Conservation (phyloP, 2,888 invertebrate species). For the Microchrysa polita region DNA sequence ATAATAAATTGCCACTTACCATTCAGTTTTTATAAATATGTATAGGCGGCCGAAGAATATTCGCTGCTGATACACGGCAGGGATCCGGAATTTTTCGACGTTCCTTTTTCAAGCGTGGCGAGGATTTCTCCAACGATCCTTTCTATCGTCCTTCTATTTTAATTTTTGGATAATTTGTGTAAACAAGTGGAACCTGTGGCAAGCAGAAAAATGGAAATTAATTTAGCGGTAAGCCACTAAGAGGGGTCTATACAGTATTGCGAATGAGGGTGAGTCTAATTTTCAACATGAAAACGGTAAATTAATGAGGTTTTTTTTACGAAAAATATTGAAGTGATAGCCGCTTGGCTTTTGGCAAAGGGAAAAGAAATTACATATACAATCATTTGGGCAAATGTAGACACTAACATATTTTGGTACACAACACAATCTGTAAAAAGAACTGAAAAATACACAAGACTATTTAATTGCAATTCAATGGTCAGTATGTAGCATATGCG, state of each 20-base stretch:
- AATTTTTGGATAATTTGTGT: constrained; percentile 16
- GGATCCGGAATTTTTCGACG: not conserved
- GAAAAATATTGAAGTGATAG: too few relatives aligned
- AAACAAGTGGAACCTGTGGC: constrained; percentile 20
- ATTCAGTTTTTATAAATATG: not conserved
- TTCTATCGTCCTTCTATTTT: not conserved
- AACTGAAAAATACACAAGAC: too few relatives aligned
- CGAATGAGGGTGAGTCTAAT: constrained; percentile 5
- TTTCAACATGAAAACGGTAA: not conserved
- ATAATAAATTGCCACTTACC: constrained; percentile 30
- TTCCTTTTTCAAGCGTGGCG: too few relatives aligned
- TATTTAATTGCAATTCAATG: too few relatives aligned
- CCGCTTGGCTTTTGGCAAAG: too few relatives aligned
- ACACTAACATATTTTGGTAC: too few relatives aligned
- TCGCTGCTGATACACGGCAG: not conserved
- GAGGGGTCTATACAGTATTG: not conserved
- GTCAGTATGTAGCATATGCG: too few relatives aligned
- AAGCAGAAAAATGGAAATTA: constrained; percentile 29
- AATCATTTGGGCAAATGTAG: too few relatives aligned
- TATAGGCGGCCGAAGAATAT: not conserved
- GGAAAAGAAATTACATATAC: too few relatives aligned
- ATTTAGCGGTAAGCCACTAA: constrained; percentile 23
- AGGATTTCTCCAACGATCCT: too few relatives aligned
- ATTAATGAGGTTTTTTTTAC: not conserved
- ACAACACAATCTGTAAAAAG: too few relatives aligned